A percentile compares a stretch with the other conserved stretches of the same genome.
These are phyloP conservation scores for Mystacornis crossleyi DNA, from an alignment of 2,113 vertebrate species.

Conservation along the genomic window DNA sequence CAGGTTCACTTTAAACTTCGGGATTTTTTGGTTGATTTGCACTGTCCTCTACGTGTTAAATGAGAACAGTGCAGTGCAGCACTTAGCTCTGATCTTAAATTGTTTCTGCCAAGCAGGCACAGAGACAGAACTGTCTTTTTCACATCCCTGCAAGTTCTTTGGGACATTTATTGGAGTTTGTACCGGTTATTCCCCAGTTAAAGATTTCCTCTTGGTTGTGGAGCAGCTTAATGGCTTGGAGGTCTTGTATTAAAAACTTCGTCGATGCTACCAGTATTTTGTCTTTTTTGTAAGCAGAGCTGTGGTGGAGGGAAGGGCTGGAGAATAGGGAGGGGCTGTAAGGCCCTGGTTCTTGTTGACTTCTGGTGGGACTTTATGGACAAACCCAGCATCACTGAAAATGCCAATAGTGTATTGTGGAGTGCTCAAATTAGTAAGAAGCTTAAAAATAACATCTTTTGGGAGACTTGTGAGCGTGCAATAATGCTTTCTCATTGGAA, in stretches of 20 bases:
- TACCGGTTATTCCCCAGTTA: neutral
- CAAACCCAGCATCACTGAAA: neutral
- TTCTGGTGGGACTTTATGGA: neutral
- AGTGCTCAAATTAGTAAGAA: neutral
- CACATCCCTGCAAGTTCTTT: neutral
- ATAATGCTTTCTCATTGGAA: neutral
- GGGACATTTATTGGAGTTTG: neutral
- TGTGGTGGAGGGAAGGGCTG: neutral
- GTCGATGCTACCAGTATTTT: neutral
- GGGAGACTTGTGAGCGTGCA: neutral
- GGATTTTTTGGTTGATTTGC: neutral
- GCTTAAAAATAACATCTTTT: neutral
- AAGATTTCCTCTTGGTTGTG: neutral
- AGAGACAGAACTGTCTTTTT: neutral
- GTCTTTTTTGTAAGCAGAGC: neutral
- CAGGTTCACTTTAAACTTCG: neutral
- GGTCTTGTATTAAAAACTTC: neutral
- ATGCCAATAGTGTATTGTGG: neutral
- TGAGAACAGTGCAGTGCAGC: neutral
- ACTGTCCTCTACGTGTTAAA: neutral
- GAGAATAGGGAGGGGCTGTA: neutral
- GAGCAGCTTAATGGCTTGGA: neutral
- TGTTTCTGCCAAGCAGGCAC: neutral
- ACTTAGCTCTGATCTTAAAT: neutral
- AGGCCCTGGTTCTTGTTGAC: neutral